These are phyloP conservation scores for Oreochromis tanganicae DNA, from an alignment of 2,113 vertebrate genomes.

Conservation along the genomic window DNA sequence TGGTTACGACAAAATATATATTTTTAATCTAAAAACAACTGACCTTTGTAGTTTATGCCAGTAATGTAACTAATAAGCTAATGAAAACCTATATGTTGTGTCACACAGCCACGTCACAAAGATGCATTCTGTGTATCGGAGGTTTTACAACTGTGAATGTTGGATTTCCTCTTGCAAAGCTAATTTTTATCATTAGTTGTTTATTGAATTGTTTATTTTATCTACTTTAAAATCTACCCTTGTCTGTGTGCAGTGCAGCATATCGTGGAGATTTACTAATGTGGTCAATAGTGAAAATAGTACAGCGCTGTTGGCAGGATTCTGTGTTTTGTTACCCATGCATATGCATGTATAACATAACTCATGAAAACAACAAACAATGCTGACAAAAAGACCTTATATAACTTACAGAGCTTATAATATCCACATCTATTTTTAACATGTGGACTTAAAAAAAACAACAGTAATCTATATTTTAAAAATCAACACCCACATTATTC, in stretches of 20 bases:
- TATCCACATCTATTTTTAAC: fast-evolving
- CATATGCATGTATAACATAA: not conserved
- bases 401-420: not conserved
- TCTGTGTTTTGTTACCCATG: not conserved
- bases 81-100: not conserved
- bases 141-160: not conserved
- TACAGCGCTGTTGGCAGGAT: not conserved
- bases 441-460: not conserved
- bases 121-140: not conserved
- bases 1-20: not conserved
- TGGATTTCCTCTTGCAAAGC: not conserved
- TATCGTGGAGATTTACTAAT: not conserved
- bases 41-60: not conserved
- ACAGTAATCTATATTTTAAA: too few relatives aligned
- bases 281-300: not conserved
- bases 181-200: not conserved
- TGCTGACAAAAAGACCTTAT: not conserved
- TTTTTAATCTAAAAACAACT: not conserved
- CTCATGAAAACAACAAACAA: not conserved
- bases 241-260: not conserved
- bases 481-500: not conserved
- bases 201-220: not conserved
- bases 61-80: not conserved
- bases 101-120: not conserved
- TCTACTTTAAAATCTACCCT: not conserved